phyloP scores from a whole-genome alignment of 2,797 vertebrate genomes.

The Podarcis siculus region DNA sequence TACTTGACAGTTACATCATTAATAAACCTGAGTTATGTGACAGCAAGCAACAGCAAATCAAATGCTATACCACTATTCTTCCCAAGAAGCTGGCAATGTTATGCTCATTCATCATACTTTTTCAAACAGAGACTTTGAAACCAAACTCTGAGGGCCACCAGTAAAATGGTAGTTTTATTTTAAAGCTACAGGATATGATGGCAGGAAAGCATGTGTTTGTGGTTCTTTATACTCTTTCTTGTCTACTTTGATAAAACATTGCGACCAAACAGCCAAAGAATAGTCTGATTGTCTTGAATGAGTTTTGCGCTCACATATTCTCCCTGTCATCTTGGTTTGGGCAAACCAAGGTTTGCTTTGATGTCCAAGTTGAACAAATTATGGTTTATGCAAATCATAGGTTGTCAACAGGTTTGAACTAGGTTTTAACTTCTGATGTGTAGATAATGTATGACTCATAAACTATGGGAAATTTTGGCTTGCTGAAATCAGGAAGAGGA shows the following conservation, averaged over 20 bases:
- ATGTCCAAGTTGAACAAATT: not conserved
- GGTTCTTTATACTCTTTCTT: not conserved
- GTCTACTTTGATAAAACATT: not conserved
- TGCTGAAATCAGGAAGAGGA: not conserved
- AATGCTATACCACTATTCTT: not conserved
- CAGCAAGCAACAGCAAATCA: constrained; percentile 1
- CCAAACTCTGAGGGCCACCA: not conserved
- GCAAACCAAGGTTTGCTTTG: not conserved
- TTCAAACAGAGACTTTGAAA: not conserved
- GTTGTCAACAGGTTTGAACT: not conserved
- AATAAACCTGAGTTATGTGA: constrained; percentile 11
- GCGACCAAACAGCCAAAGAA: not conserved
- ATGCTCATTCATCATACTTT: not conserved
- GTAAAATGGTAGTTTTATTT: not conserved
- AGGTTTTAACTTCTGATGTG: too few relatives aligned
- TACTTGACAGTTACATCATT: not conserved
- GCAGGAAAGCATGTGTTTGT: not conserved
- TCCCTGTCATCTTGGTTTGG: not conserved
- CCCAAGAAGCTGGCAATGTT: not conserved
- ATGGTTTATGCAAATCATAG: not conserved
- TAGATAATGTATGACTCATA: not conserved
- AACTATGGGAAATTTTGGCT: not conserved
- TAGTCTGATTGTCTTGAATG: not conserved
- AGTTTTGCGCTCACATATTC: not conserved
- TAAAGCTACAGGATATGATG: not conserved